phyloP scores from a whole-genome alignment of 1,140 invertebrate species.

The Teleopsis dalmanni region DNA sequence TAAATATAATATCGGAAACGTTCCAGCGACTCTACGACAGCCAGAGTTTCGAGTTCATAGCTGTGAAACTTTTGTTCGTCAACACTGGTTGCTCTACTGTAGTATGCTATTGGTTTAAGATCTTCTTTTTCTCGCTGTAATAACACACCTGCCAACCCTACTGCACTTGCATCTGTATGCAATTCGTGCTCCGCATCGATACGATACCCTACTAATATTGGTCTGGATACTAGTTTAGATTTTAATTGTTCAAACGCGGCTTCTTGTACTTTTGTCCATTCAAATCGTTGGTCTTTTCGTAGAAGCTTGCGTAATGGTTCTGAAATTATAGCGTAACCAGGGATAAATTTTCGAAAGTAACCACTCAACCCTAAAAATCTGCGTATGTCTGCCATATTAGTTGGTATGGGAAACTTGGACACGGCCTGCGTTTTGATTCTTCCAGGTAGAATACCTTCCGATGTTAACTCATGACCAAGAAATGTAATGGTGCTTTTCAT shows the following conservation, averaged over 20 bases:
- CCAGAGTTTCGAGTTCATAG: constrained; percentile 28
- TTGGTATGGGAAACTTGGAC: constrained; percentile 6
- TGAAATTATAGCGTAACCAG: constrained; percentile 20
- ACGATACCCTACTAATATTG: background rate
- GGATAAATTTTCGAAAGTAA: constrained; percentile 24
- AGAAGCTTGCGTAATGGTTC: constrained; percentile 6
- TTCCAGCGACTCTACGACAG: constrained; percentile 6
- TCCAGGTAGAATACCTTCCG: constrained; percentile 9
- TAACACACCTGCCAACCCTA: constrained; percentile 24
- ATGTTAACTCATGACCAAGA: constrained; percentile 7
- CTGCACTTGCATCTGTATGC: constrained; percentile 29
- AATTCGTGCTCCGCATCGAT: constrained; percentile 5
- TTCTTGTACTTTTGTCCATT: constrained; percentile 21
- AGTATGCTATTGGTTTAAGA: constrained; percentile 9
- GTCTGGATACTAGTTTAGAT: background rate
- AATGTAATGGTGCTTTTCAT: constrained; percentile 17
- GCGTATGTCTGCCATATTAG: constrained; percentile 3
- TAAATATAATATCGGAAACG: constrained; percentile 32
- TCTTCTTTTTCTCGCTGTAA: constrained; percentile 20
- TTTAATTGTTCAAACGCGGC: constrained; percentile 26
- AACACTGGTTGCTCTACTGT: constrained; percentile 12
- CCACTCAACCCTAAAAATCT: constrained; percentile 15
- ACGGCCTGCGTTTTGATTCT: constrained; percentile 16
- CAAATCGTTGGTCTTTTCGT: constrained; percentile 19
- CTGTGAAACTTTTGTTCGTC: constrained; percentile 25